Evolutionary conservation across 2,797 vertebrate genomes (phyloP).

Genomic region (Enteromius fasciolatus): DNA sequence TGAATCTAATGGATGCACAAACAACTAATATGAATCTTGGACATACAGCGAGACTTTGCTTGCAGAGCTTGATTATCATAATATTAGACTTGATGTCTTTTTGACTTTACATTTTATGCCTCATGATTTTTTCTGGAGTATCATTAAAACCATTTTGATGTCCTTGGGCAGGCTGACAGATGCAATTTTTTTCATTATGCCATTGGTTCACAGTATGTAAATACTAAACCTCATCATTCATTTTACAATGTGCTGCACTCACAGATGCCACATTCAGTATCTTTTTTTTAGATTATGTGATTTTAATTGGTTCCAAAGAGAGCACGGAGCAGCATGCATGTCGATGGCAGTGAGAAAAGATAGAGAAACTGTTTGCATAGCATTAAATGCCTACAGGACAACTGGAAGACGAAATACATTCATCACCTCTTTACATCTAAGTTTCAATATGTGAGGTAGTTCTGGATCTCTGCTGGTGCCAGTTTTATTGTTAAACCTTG

Average conservation of each 20-base stretch:
- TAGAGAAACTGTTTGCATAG: not conserved
- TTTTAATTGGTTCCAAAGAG: slow-evolving; percentile 74
- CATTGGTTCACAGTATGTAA: slow-evolving; percentile 40
- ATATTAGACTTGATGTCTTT: slow-evolving; percentile 30
- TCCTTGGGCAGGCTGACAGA: slow-evolving; percentile 36
- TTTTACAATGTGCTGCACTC: slow-evolving; percentile 54
- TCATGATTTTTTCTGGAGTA: slow-evolving; percentile 18
- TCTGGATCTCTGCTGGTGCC: slow-evolving; percentile 33
- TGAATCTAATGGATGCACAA: not conserved
- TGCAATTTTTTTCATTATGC: slow-evolving; percentile 34
- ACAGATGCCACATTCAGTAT: slow-evolving; percentile 59
- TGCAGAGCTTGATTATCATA: slow-evolving; percentile 15
- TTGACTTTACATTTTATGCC: slow-evolving; percentile 38
- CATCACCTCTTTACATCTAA: slow-evolving; percentile 56
- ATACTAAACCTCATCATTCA: slow-evolving; percentile 36
- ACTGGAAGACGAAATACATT: slow-evolving; percentile 53
- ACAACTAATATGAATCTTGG: not conserved
- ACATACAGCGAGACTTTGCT: slow-evolving; percentile 4
- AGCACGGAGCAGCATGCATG: slow-evolving; percentile 52
- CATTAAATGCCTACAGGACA: slow-evolving; percentile 61
- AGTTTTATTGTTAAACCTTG: slow-evolving; percentile 36
- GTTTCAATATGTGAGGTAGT: slow-evolving; percentile 52
- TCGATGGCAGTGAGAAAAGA: slow-evolving; percentile 53
- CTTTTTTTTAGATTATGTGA: slow-evolving; percentile 64
- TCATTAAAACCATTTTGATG: slow-evolving; percentile 26